Evolutionary conservation across 2,888 invertebrate species (phyloP).

Genomic region (Cyrtodaria siliqua): DNA sequence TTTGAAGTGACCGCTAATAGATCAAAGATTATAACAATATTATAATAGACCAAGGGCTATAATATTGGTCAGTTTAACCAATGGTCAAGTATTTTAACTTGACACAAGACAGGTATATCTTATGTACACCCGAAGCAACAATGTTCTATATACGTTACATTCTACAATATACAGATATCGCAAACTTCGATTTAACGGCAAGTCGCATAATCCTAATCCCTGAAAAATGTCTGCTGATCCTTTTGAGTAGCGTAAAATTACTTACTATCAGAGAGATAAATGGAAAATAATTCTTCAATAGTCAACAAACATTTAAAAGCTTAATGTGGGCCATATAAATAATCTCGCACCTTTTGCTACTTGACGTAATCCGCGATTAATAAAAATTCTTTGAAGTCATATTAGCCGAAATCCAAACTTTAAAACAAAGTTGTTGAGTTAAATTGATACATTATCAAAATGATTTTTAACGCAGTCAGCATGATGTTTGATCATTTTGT

Average conservation of each 20-base stretch:
- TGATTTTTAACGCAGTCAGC: not conserved
- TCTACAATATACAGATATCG: too few species aligned
- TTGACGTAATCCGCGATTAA: constrained; percentile 37
- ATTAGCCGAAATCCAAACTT: constrained; percentile 27
- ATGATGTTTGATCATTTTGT: too few species aligned
- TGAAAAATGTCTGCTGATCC: constrained; percentile 13
- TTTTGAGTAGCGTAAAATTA: constrained; percentile 24
- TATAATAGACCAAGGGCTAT: constrained; percentile 3
- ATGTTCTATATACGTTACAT: too few species aligned
- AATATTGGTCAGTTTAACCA: constrained; percentile 7
- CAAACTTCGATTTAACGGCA: too few species aligned
- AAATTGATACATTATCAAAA: not conserved
- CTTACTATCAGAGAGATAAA: constrained; percentile 40
- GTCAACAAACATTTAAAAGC: constrained; percentile 41
- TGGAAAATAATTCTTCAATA: constrained; percentile 37
- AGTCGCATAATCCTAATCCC: constrained; percentile 25
- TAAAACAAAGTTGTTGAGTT: constrained; percentile 37
- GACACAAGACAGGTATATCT: too few species aligned
- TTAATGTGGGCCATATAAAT: constrained; percentile 15
- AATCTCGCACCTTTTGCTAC: constrained; percentile 25
- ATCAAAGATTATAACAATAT: constrained; percentile 37
- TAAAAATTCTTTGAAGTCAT: constrained; percentile 39
- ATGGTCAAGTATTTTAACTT: constrained; percentile 8
- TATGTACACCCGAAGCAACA: too few species aligned
- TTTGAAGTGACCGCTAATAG: constrained; percentile 55